Conservation (phyloP, 2,797 vertebrate genomes). For the Denticeps clupeoides region DNA sequence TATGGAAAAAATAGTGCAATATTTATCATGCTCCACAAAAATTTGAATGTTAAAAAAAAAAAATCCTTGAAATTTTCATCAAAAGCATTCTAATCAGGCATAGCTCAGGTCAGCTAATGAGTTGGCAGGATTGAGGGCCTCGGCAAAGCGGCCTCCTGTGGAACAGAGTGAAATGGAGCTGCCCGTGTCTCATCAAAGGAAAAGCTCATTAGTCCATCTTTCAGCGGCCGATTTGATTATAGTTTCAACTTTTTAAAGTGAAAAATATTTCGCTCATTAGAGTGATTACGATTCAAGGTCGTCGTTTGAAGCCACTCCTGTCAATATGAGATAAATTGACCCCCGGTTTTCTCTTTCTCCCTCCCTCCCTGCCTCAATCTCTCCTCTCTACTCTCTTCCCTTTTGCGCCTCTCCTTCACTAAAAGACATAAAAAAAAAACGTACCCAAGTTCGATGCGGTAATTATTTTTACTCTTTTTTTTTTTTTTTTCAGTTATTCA, state of each 20-base stretch:
- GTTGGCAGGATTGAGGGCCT: slow-evolving; percentile 92
- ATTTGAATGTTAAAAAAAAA: slow-evolving; percentile 55
- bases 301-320: slow-evolving; percentile 92
- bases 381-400: slow-evolving; percentile 44
- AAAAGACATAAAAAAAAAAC: slow-evolving; percentile 65
- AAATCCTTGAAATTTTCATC: slow-evolving; percentile 99
- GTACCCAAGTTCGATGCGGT: too few relatives aligned
- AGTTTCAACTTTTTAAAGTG: slow-evolving; percentile 87
- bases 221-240: slow-evolving; percentile 90
- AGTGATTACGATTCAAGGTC: slow-evolving; percentile 99
- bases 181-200: slow-evolving; percentile 81
- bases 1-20: slow-evolving; percentile 72
- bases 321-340: slow-evolving; percentile 86
- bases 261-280: slow-evolving; percentile 92
- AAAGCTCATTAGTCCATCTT: slow-evolving; percentile 84
- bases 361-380: slow-evolving; percentile 53
- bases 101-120: slow-evolving; percentile 99
- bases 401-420: slow-evolving; percentile 64
- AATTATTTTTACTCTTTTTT: slow-evolving; percentile 66
- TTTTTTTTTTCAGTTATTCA: slow-evolving; percentile 67
- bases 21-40: slow-evolving; percentile 94
- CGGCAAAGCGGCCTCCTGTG: slow-evolving; percentile 69
- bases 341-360: slow-evolving; percentile 64
- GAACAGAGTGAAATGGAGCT: slow-evolving; percentile 62
- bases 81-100: slow-evolving; percentile 99